Percentiles rank a stretch among this genome's conserved stretches.
phyloP scores from a whole-genome alignment of 1,140 invertebrate genomes.

The Euwallacea fornicatus region DNA sequence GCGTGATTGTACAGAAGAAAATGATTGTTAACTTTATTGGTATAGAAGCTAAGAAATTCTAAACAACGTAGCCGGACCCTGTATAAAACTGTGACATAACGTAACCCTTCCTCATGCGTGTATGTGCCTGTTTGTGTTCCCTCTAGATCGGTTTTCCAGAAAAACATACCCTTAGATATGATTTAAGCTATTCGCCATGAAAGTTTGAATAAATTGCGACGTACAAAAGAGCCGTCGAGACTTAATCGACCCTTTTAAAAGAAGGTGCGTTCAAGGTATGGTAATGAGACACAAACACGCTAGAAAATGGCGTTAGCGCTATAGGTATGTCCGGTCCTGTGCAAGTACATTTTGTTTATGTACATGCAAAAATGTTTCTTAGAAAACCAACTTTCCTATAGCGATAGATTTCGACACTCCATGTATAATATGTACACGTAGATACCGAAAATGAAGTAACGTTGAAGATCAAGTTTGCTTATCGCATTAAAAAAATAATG shows the following conservation, averaged over 20 bases:
- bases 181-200: constrained; percentile 13
- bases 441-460: too few species aligned
- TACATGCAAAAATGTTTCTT: constrained; percentile 14
- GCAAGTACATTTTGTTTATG: constrained; percentile 36
- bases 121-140: not conserved
- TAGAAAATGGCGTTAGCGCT: constrained; percentile 37
- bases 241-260: constrained; percentile 21
- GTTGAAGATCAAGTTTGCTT: too few species aligned
- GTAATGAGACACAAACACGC: constrained; percentile 32
- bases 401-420: too few species aligned
- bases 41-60: too few species aligned
- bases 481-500: too few species aligned
- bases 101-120: too few species aligned
- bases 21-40: too few species aligned
- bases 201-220: constrained; percentile 11
- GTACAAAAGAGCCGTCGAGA: constrained; percentile 18
- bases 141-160: constrained; percentile 8
- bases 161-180: constrained; percentile 11
- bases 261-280: constrained; percentile 24
- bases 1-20: too few species aligned
- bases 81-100: too few species aligned
- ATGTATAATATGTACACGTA: too few species aligned
- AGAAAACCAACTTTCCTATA: too few species aligned
- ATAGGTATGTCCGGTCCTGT: constrained; percentile 34
- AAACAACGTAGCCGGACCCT: too few species aligned